These are phyloP conservation scores for Philereme transversata DNA, from an alignment of 2,888 invertebrate species.

Conservation along the genomic window DNA sequence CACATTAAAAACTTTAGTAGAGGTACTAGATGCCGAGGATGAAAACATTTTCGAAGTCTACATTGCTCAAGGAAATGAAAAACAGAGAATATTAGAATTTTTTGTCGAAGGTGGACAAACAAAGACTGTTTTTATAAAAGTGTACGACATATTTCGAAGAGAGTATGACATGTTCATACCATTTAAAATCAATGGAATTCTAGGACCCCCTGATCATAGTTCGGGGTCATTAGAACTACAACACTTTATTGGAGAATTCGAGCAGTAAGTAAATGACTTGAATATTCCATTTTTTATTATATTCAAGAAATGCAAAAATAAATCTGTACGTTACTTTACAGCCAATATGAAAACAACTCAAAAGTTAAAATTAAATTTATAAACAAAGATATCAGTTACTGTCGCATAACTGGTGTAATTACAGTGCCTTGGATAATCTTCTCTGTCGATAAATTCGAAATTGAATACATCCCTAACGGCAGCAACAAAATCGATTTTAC, in stretches of 20 bases:
- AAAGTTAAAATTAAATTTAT: slow-evolving; percentile 64
- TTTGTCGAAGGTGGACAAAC: slow-evolving; percentile 64
- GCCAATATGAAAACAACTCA: slow-evolving; percentile 66
- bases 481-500: slow-evolving; percentile 61
- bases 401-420: slow-evolving; percentile 68
- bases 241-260: slow-evolving; percentile 61
- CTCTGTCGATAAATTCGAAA: slow-evolving; percentile 69
- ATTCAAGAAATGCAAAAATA: not conserved
- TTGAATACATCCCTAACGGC: slow-evolving; percentile 51
- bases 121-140: slow-evolving; percentile 68
- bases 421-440: slow-evolving; percentile 71
- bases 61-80: slow-evolving; percentile 64
- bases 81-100: slow-evolving; percentile 60
- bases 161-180: slow-evolving; percentile 85
- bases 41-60: slow-evolving; percentile 71
- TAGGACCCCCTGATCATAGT: slow-evolving; percentile 80
- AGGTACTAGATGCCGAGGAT: slow-evolving; percentile 62
- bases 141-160: slow-evolving; percentile 65
- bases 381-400: slow-evolving; percentile 70
- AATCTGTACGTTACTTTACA: slow-evolving; percentile 36
- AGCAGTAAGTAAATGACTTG: slow-evolving; percentile 55
- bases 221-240: slow-evolving; percentile 60
- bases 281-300: not conserved
- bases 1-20: slow-evolving; percentile 54
- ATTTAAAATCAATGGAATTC: slow-evolving; percentile 81